Conservation (phyloP, 2,797 vertebrate species). For the Typhlichthys subterraneus region DNA sequence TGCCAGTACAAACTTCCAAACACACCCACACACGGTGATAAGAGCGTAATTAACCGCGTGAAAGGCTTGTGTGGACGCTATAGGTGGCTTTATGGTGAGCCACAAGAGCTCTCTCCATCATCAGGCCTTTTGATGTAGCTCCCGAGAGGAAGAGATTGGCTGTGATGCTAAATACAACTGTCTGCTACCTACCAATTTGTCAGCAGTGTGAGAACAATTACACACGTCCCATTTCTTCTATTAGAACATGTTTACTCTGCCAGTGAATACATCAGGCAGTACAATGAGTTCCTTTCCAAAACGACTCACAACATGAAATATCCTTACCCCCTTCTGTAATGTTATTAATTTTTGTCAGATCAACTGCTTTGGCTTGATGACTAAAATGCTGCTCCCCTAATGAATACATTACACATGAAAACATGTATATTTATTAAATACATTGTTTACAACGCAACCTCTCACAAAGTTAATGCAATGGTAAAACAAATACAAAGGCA, state of each 20-base stretch:
- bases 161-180: neutral
- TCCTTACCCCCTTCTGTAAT: neutral
- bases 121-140: neutral
- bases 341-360: too few relatives aligned
- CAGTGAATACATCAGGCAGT: too few relatives aligned
- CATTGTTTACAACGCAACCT: too few relatives aligned
- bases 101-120: neutral
- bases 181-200: conserved; percentile 1
- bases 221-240: neutral
- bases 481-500: too few relatives aligned
- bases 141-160: neutral
- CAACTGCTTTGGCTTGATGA: neutral
- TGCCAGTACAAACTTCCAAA: neutral
- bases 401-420: neutral
- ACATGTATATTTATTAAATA: too few relatives aligned
- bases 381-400: neutral
- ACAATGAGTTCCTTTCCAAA: neutral
- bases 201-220: neutral
- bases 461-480: too few relatives aligned
- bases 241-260: neutral
- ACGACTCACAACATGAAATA: neutral
- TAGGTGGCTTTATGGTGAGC: neutral
- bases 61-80: neutral
- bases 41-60: neutral
- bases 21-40: conserved; percentile 4